Percentiles rank a stretch among this genome's conserved stretches.
Evolutionary conservation across 2,797 vertebrate species (phyloP).

Genomic region (Aselliscus stoliczkanus): DNA sequence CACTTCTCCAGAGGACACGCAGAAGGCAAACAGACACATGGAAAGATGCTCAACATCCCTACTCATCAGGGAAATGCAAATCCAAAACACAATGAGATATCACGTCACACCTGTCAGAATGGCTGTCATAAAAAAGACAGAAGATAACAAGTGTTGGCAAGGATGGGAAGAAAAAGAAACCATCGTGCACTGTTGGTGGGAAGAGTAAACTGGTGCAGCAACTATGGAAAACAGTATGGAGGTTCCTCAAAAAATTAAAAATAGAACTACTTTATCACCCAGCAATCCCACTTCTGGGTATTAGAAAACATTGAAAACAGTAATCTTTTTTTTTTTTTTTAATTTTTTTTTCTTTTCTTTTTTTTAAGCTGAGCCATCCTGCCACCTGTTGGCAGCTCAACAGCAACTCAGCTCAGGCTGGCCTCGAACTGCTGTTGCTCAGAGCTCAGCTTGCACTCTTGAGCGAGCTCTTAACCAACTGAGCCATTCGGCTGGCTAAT

Average conservation of each 20-base stretch:
- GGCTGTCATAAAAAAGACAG: neutral
- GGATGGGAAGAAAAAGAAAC: neutral
- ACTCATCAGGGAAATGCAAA: neutral
- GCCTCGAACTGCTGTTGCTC: too few species aligned
- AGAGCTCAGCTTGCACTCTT: too few species aligned
- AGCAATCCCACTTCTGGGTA: neutral
- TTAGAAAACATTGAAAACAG: neutral
- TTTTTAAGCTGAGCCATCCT: too few species aligned
- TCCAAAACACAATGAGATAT: neutral
- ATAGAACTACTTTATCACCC: neutral
- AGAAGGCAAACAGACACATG: neutral
- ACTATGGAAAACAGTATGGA: neutral
- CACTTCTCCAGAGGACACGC: neutral
- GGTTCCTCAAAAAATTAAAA: neutral
- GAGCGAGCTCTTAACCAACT: too few species aligned
- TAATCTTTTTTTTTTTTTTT: too few species aligned
- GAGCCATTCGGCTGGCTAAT: too few species aligned
- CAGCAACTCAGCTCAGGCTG: too few species aligned
- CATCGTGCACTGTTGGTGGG: neutral
- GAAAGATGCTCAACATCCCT: neutral
- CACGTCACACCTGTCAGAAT: neutral
- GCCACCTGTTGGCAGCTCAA: too few species aligned
- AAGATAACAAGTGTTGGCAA: neutral
- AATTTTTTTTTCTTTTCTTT: too few species aligned
- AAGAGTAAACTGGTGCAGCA: neutral